Evolutionary conservation across 2,888 invertebrate genomes (phyloP).

Genomic region (Psylliodes chrysocephalus): DNA sequence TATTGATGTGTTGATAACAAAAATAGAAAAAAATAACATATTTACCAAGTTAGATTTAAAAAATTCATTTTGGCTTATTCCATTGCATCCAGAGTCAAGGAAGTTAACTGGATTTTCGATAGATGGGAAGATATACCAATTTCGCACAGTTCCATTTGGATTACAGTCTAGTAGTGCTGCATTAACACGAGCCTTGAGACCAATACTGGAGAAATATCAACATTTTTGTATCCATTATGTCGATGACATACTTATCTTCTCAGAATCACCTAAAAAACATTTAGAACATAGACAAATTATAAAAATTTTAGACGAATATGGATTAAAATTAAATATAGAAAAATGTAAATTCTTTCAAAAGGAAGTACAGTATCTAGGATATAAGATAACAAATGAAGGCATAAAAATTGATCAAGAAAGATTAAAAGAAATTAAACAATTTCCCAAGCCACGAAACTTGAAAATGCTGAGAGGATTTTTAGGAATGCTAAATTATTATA

Average conservation of each 20-base stretch:
- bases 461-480: constrained; percentile 29
- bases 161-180: constrained; percentile 4
- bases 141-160: constrained; percentile 11
- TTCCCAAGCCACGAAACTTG: constrained; percentile 13
- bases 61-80: not conserved
- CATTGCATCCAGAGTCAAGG: not conserved
- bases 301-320: constrained; percentile 15
- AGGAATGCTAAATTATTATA: constrained; percentile 25
- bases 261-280: constrained; percentile 2
- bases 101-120: constrained; percentile 4
- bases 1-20: constrained; percentile 11
- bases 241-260: constrained; percentile 24
- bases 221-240: constrained; percentile 18
- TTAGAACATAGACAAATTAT: constrained; percentile 5
- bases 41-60: constrained; percentile 8
- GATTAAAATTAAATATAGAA: constrained; percentile 24
- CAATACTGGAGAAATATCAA: constrained; percentile 5
- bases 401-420: constrained; percentile 17
- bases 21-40: not conserved
- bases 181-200: not conserved
- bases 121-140: constrained; percentile 4
- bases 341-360: constrained; percentile 24
- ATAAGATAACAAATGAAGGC: not conserved
- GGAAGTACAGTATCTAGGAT: constrained; percentile 21
- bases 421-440: constrained; percentile 18